A percentile compares a stretch with the other conserved stretches of the same genome.
phyloP scores from a whole-genome alignment of 2,797 vertebrate species.

The Ceyx erithaca region DNA sequence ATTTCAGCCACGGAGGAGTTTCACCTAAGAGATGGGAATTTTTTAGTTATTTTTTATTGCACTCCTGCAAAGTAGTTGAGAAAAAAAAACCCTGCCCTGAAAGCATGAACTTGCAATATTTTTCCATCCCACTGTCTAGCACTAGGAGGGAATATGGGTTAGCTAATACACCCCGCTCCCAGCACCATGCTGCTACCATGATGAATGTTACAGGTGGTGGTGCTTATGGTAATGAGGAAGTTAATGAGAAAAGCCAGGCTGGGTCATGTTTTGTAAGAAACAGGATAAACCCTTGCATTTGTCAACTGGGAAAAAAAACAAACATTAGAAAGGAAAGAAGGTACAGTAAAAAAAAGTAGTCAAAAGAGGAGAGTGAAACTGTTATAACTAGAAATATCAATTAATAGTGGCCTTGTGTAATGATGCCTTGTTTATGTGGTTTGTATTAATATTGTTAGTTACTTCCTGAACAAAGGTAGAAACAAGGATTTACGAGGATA shows the following conservation, averaged over 20 bases:
- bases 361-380: neutral
- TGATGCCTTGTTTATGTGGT: neutral
- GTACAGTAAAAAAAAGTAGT: neutral
- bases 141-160: neutral
- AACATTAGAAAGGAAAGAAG: neutral
- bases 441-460: neutral
- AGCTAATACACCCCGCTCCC: neutral
- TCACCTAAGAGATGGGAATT: neutral
- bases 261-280: neutral
- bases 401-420: neutral
- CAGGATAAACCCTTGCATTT: neutral
- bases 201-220: neutral
- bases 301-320: neutral
- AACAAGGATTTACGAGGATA: neutral
- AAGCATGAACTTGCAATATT: neutral
- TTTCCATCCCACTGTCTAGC: neutral
- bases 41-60: neutral
- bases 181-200: neutral
- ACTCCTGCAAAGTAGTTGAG: neutral
- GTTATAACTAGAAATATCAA: neutral
- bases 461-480: neutral
- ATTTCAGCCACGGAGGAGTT: neutral
- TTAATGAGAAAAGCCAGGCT: constrained; percentile 20
- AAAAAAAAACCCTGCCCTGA: neutral
- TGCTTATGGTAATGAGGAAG: neutral